These are phyloP conservation scores for Stichopus horrens DNA, from an alignment of 53 echinoderm and acorn worm genomes.

Conservation along the genomic window DNA sequence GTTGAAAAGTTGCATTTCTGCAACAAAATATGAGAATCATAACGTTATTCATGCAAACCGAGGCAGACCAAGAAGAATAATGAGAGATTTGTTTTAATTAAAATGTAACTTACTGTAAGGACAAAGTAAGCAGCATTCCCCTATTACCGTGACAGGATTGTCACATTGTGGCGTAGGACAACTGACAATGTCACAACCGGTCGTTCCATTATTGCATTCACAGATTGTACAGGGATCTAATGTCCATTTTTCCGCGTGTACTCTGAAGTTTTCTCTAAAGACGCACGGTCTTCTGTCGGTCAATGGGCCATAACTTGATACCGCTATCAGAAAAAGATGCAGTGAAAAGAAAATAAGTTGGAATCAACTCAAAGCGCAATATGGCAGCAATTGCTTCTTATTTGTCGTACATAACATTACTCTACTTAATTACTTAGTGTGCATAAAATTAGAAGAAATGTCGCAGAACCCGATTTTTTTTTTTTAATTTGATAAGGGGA, in stretches of 20 bases:
- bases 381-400: too few relatives aligned
- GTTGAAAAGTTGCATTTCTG: neutral
- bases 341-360: neutral
- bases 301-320: neutral
- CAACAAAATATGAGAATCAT: neutral
- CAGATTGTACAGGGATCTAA: neutral
- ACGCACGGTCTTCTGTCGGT: neutral
- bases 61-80: neutral
- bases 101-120: constrained; percentile 16
- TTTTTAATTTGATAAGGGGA: too few relatives aligned
- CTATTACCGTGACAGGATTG: neutral
- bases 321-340: neutral
- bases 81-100: neutral
- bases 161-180: neutral
- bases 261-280: neutral
- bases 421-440: too few relatives aligned
- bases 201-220: neutral
- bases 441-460: too few relatives aligned
- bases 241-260: neutral
- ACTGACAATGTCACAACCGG: neutral
- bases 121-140: neutral
- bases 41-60: neutral
- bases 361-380: too few relatives aligned
- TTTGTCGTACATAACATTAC: too few relatives aligned
- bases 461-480: too few relatives aligned